These are phyloP conservation scores for Trypoxylon attenuatum DNA, from an alignment of 2,888 invertebrate genomes.

Conservation along the genomic window DNA sequence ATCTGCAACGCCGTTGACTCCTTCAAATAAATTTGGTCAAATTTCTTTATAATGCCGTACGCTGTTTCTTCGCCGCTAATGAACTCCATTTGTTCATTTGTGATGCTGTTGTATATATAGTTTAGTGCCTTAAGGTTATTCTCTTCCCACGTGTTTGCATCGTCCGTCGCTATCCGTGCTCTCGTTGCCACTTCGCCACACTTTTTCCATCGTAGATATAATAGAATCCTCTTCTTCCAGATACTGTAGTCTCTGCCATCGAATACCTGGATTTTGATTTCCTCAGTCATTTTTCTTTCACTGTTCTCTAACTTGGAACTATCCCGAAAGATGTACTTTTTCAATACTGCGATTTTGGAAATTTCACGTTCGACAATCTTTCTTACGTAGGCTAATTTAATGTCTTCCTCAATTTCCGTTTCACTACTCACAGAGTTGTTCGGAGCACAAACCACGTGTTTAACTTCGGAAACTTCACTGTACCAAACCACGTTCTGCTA, in stretches of 20 bases:
- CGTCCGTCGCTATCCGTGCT: neutral
- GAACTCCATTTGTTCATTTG: conserved; percentile 23
- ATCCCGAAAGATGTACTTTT: neutral
- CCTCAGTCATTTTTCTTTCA: conserved; percentile 8
- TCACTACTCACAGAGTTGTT: neutral
- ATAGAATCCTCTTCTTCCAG: conserved; percentile 46
- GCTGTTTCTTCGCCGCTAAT: neutral
- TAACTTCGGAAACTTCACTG: neutral
- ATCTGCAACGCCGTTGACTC: conserved; percentile 27
- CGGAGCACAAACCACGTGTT: neutral
- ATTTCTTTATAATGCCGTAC: conserved; percentile 14
- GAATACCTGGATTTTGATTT: conserved; percentile 36
- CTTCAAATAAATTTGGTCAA: conserved; percentile 13
- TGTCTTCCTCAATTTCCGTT: neutral
- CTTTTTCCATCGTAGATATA: conserved; percentile 30
- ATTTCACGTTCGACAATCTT: neutral
- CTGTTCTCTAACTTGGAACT: no score
- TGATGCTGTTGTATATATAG: conserved; percentile 11
- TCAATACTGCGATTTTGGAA: neutral
- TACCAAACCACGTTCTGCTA: conserved; percentile 22
- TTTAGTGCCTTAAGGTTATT: conserved; percentile 46
- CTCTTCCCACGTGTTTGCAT: conserved; percentile 35
- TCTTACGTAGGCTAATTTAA: neutral
- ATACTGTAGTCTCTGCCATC: conserved; percentile 44
- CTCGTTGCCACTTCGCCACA: conserved; percentile 6